Conservation (phyloP, 2,888 invertebrate species). For the Heteropelma amictum region DNA sequence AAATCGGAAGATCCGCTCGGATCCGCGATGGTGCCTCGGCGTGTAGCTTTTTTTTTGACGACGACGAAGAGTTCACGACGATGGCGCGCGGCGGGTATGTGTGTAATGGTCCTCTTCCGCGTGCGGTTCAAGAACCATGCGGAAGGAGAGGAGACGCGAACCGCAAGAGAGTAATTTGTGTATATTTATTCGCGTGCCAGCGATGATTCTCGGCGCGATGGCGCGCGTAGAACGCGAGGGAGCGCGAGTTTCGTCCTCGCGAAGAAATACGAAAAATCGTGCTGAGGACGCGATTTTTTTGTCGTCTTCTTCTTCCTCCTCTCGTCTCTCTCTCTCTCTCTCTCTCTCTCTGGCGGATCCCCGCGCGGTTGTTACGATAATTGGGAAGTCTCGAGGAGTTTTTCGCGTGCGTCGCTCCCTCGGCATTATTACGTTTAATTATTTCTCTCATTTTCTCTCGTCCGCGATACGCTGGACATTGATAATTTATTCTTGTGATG, state of each 20-base stretch:
- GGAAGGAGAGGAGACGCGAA: conserved; percentile 38
- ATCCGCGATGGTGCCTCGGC: not conserved
- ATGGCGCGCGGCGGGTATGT: too few relatives aligned
- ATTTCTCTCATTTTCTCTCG: conserved; percentile 11
- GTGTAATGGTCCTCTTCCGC: conserved; percentile 49
- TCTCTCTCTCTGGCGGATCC: not conserved
- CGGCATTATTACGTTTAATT: not conserved
- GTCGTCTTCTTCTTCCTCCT: not conserved
- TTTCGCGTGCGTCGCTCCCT: conserved; percentile 26
- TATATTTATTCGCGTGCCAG: conserved; percentile 49
- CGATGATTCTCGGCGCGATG: conserved; percentile 27
- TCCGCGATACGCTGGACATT: conserved; percentile 27
- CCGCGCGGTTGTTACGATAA: conserved; percentile 34
- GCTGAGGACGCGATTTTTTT: not conserved
- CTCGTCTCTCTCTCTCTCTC: not conserved
- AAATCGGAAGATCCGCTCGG: too few relatives aligned
- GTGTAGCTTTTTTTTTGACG: conserved; percentile 1
- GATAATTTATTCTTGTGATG: conserved; percentile 33
- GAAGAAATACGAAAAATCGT: conserved; percentile 30
- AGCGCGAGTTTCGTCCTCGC: conserved; percentile 23
- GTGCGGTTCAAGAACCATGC: conserved; percentile 33
- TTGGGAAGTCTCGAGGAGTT: conserved; percentile 5
- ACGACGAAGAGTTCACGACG: conserved; percentile 23
- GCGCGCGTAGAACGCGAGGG: conserved; percentile 17
- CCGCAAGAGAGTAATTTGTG: conserved; percentile 43